phyloP scores from a whole-genome alignment of 2,113 vertebrate species.

The Martes martes region DNA sequence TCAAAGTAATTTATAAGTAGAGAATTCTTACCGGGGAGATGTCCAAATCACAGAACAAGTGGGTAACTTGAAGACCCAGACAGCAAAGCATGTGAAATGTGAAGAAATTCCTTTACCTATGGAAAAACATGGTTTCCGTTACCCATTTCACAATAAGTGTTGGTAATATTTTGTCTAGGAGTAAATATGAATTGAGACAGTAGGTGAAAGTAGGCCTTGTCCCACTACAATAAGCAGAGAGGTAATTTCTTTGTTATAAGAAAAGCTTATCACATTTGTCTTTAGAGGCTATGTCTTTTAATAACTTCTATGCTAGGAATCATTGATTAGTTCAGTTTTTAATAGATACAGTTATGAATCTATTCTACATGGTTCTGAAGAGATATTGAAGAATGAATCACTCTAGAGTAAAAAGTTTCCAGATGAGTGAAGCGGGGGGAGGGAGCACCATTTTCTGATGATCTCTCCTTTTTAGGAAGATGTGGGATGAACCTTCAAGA shows the following conservation, averaged over 20 bases:
- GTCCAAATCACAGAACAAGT: neutral
- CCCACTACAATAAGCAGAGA: neutral
- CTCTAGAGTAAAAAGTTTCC: neutral
- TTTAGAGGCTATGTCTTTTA: neutral
- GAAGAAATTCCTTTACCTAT: neutral
- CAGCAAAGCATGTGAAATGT: neutral
- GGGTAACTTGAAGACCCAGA: neutral
- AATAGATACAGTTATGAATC: neutral
- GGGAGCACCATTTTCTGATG: neutral
- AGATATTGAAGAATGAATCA: neutral
- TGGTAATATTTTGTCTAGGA: neutral
- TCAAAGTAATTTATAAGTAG: neutral
- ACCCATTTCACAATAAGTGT: neutral
- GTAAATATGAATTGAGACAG: neutral
- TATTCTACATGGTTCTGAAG: neutral
- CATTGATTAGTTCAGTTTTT: neutral
- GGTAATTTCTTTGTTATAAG: neutral
- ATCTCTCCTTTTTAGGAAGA: neutral
- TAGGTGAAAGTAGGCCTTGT: neutral
- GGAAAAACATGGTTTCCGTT: neutral
- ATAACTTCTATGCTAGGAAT: neutral
- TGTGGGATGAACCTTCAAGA: rapidly evolving
- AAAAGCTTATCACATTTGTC: neutral
- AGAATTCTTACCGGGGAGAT: neutral
- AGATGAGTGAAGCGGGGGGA: neutral